A percentile compares a stretch with the other conserved stretches of the same genome.
Conservation (phyloP, 2,113 vertebrate genomes). For the Neodon shergylaensis region DNA sequence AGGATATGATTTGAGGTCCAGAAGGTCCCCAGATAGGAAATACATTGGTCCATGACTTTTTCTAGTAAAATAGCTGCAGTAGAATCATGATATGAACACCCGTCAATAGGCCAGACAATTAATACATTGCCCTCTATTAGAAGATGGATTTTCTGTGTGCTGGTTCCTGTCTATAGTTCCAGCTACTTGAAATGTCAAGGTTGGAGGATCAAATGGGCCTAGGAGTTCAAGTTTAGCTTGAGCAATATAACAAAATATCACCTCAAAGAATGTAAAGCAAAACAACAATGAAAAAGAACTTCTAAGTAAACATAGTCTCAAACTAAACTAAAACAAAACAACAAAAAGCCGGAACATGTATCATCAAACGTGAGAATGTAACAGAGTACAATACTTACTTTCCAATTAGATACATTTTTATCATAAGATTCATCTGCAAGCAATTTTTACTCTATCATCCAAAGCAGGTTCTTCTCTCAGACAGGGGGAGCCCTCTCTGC, state of each 20-base stretch:
- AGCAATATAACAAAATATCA: not conserved
- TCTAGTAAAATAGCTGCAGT: constrained; percentile 38
- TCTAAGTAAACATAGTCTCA: not conserved
- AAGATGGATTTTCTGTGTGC: not conserved
- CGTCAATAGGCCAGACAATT: not conserved
- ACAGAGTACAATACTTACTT: constrained; percentile 23
- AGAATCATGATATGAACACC: not conserved
- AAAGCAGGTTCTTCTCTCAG: not conserved
- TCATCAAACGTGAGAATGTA: not conserved
- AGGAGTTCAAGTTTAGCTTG: not conserved
- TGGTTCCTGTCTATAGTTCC: not conserved
- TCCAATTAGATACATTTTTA: constrained; percentile 23
- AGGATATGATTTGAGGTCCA: not conserved
- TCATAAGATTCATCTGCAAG: constrained; percentile 14
- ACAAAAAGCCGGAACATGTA: too few species aligned
- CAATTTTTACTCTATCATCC: not conserved
- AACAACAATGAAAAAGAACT: not conserved
- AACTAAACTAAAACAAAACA: not conserved
- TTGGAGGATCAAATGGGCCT: not conserved
- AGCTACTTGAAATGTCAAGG: not conserved
- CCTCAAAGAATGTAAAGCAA: not conserved
- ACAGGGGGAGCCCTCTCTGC: not conserved
- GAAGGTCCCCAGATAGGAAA: constrained; percentile 42
- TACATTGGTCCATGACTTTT: not conserved
- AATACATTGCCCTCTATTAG: not conserved